Evolutionary conservation across 2,888 invertebrate species (phyloP), one percentile per base, ranked within the genome.

Genomic region (Vesta saturnalis): DNA sequence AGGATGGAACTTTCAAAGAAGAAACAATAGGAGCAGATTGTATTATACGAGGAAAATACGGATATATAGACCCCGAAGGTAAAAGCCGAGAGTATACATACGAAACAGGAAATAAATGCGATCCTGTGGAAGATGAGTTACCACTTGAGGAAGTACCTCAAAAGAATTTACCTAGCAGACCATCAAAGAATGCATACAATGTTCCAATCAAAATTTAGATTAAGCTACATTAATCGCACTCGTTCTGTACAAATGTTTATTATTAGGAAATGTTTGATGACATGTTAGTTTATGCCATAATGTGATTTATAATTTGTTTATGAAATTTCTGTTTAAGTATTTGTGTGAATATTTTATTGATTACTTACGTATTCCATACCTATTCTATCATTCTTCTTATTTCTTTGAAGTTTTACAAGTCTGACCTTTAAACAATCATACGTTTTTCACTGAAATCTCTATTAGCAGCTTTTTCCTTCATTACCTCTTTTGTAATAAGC

Each of bases 1-100:
- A 94, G 76, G 94, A 94, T 78, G 94, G 94, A 18, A 91, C 93
- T 1, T 94, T 92, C 83, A 94, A 94, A 80, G 94, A 94, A 81
- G 94, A 94, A 85, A 88, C 89, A 6, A 92, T 94, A 74, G 94
- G 94, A 52, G 85, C 88, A 10, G 93, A 94, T 58, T 87, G 87
- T 74, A 83, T 87, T 63, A 87, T 84, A 10, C 88, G 91, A 71
- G 94, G 94, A 55, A 93, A 91, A 79, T 94, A 94, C 79, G 94
- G 94, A 30, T 94, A 94, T 81, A 87, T 94, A 6, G 94, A 94
- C 82, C 94, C 94, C 0, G 94, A 94, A 79, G 94, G 94, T 73
- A 85, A 92, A 47, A 90, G 92, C 78, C 89, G 94, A 6, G 94
- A 94, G 80, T 94, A 93, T 83, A 89, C 90, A 72, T 94, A 94